Percentiles rank a stretch among this genome's conserved stretches.
phyloP scores from a whole-genome alignment of 2,797 vertebrate species.

The Holocentrus rufus region DNA sequence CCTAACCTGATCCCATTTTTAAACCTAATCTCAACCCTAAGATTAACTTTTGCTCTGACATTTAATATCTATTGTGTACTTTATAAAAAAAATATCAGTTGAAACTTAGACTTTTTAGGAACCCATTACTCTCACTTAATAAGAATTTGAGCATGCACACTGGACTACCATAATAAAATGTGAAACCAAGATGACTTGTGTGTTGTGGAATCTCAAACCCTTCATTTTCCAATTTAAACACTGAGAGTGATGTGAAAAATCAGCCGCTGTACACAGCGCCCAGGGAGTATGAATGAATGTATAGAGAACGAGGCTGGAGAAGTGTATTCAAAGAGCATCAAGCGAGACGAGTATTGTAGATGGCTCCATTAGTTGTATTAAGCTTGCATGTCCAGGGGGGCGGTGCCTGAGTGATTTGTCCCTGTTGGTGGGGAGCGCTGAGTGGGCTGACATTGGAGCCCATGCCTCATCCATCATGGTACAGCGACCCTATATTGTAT shows the following conservation, averaged over 20 bases:
- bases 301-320: conserved; percentile 17
- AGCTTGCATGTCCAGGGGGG: conserved; percentile 52
- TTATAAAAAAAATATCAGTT: too few relatives aligned
- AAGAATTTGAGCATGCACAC: too few relatives aligned
- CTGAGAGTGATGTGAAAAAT: conserved; percentile 40
- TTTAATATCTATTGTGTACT: too few relatives aligned
- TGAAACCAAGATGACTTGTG: conserved; percentile 33
- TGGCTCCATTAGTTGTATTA: conserved; percentile 76
- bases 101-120: too few relatives aligned
- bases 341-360: conserved; percentile 50
- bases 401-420: conserved; percentile 71
- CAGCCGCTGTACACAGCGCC: conserved; percentile 3
- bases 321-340: conserved; percentile 52
- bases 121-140: too few relatives aligned
- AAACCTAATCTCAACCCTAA: too few relatives aligned
- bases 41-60: too few relatives aligned
- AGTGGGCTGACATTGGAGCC: conserved; percentile 67
- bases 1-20: too few relatives aligned
- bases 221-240: conserved; percentile 17
- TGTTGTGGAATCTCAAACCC: conserved; percentile 26
- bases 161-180: too few relatives aligned
- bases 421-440: conserved; percentile 65
- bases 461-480: conserved; percentile 75
- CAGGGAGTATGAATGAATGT: conserved; percentile 38
- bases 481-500: conserved; percentile 66